Evolutionary conservation across 37 sponge, comb jelly and placozoan genomes (phyloP), one percentile per base, ranked within the genome.

Genomic region (Ephydatia muelleri): DNA sequence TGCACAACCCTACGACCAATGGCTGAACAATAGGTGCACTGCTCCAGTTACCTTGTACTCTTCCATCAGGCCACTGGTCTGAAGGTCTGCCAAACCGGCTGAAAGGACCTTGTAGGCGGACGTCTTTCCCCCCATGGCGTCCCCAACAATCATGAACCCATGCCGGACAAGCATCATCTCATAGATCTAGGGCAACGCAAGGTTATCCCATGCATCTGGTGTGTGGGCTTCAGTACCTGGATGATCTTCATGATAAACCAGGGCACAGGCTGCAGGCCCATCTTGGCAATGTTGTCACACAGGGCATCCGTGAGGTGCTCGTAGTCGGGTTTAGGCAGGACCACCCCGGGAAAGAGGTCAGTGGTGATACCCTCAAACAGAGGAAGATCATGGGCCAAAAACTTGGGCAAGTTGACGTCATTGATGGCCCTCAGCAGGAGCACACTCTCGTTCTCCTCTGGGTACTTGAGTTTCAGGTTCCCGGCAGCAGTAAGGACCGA

Each of bases 91-190:
- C 68, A 98, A 81, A 32, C 91, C 93, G 65, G 87, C 93, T 0
- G 99, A 92, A 19, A 98, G 95, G 1, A 93, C 95, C 91, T 96
- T 83, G 68, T 85, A 96, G 38, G 99, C 99, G n/a, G 88, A 85
- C 14, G 93, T 94, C 85, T 98, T 98, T 9, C 99, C 99, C 37
- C 95, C 96, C 95, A 98, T 89, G 28, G 95, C 86, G 21, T 96
- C 99, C 0, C 99, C 99, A 1, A 98, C 99, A 11, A 98, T 94
- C 99, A 98, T 98, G 85, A 98, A 98, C 14, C 99, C 99, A 70
- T 98, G 99, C 21, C 99, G 88, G 0, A 98, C 99, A 68, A 98
- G 78, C 96, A 98, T 98, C 99, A 98, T 98, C 91, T 98, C 99
- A 74, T 96, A 98, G 5, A 98, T 91, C 95, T 97, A 88, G 0